These are phyloP conservation scores for Cheumatopsyche charites DNA, from an alignment of 1,140 invertebrate genomes.

Conservation along the genomic window DNA sequence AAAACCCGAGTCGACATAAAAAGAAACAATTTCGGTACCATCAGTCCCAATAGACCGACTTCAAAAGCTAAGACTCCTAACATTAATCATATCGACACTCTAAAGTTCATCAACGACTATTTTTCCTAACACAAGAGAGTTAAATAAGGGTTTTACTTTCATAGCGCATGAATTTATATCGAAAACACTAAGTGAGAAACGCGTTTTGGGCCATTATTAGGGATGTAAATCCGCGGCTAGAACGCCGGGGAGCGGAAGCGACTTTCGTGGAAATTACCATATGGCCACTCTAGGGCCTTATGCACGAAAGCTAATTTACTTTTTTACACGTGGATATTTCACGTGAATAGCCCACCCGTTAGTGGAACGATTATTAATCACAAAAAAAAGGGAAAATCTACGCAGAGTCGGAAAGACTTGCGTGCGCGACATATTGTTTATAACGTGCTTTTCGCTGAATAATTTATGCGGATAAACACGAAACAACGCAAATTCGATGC, in stretches of 20 bases:
- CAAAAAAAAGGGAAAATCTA: neutral
- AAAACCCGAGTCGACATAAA: conserved; percentile 5
- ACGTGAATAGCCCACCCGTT: neutral
- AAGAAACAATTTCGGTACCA: conserved; percentile 9
- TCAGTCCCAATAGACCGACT: conserved; percentile 13
- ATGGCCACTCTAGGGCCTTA: conserved; percentile 16
- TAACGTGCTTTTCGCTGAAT: neutral
- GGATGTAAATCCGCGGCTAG: conserved; percentile 25
- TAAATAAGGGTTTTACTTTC: neutral
- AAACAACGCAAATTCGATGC: too few species aligned
- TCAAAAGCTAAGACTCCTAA: neutral
- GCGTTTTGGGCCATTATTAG: conserved; percentile 15
- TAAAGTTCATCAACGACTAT: neutral
- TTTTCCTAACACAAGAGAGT: neutral
- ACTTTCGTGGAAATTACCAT: conserved; percentile 33
- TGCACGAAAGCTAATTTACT: conserved; percentile 18
- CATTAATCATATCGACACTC: neutral
- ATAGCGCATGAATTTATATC: conserved; percentile 2
- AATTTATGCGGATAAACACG: too few species aligned
- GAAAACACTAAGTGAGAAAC: conserved; percentile 15
- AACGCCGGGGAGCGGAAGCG: conserved; percentile 3
- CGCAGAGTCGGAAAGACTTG: neutral
- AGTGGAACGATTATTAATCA: conserved; percentile 30
- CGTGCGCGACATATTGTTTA: conserved; percentile 1
- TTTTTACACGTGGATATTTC: conserved; percentile 19